phyloP scores from a whole-genome alignment of 2,797 vertebrate species.

The Intellagama lesueurii region DNA sequence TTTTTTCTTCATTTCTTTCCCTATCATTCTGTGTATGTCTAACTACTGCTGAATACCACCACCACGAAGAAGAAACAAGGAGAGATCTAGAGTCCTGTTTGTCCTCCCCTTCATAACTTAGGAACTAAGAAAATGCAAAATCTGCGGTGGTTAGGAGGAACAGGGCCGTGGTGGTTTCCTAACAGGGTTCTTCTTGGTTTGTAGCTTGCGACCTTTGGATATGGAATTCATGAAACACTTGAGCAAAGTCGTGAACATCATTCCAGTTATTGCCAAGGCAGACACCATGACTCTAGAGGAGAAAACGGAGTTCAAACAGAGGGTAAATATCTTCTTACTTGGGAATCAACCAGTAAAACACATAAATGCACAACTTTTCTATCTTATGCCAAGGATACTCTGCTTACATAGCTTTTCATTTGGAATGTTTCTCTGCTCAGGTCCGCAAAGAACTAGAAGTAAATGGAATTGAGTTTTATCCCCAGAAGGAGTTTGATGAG shows the following conservation, averaged over 20 bases:
- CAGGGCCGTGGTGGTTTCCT: not conserved
- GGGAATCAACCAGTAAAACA: conserved; percentile 13
- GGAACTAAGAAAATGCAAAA: not conserved
- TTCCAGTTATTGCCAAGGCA: conserved; percentile 95
- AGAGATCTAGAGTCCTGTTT: not conserved
- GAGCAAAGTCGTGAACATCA: conserved; percentile 96
- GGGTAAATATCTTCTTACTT: conserved; percentile 65
- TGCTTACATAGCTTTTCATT: conserved; percentile 46
- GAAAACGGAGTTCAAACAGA: conserved; percentile 83
- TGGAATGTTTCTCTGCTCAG: conserved; percentile 66
- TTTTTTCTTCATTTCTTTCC: not conserved
- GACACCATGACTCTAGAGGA: conserved; percentile 95
- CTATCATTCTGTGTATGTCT: not conserved
- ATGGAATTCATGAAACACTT: conserved; percentile 97
- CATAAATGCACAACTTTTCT: not conserved
- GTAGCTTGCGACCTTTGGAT: conserved; percentile 88
- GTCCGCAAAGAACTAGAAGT: conserved; percentile 94
- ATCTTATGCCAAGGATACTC: not conserved
- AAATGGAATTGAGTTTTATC: conserved; percentile 94
- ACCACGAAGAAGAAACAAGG: not conserved
- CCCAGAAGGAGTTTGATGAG: conserved; percentile 97
- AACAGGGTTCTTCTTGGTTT: conserved; percentile 47
- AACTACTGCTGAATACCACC: not conserved
- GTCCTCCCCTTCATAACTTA: conserved; percentile 16
- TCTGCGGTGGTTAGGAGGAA: not conserved